These are phyloP conservation scores for Caenorhabditis sp. DNA, from an alignment of 2,888 invertebrate genomes.

Conservation along the genomic window DNA sequence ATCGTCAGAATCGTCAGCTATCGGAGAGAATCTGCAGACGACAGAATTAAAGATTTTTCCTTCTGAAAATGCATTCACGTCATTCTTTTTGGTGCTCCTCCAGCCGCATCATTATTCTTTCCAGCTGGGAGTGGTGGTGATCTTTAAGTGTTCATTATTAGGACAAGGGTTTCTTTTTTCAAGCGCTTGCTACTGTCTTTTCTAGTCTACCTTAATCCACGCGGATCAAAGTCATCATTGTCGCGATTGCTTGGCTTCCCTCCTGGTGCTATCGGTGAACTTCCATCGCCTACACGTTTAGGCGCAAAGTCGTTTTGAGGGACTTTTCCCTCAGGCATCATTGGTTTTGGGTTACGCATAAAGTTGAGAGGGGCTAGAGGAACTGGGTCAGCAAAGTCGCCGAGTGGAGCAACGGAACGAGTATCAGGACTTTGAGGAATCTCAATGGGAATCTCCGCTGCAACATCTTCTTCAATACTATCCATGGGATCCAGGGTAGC, in stretches of 20 bases:
- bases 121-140: slow-evolving; percentile 51
- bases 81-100: slow-evolving; percentile 33
- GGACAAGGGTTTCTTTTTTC: slow-evolving; percentile 37
- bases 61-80: slow-evolving; percentile 13
- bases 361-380: slow-evolving; percentile 42
- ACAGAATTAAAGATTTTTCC: slow-evolving; percentile 32
- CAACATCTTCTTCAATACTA: slow-evolving; percentile 51
- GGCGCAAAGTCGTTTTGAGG: slow-evolving; percentile 20
- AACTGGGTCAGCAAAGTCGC: slow-evolving; percentile 41
- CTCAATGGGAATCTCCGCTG: slow-evolving; percentile 50
- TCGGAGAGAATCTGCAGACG: slow-evolving; percentile 67
- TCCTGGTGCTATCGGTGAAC: background rate
- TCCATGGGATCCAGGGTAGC: slow-evolving; percentile 47
- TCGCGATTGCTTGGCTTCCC: slow-evolving; percentile 38
- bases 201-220: slow-evolving; percentile 37
- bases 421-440: slow-evolving; percentile 57
- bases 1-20: slow-evolving; percentile 66
- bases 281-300: background rate
- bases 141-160: slow-evolving; percentile 44
- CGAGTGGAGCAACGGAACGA: slow-evolving; percentile 52
- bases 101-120: slow-evolving; percentile 19
- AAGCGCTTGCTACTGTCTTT: background rate
- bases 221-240: slow-evolving; percentile 50
- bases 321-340: slow-evolving; percentile 40
- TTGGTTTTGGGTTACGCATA: slow-evolving; percentile 56